These are phyloP conservation scores for Aphelenchoides fujianensis DNA, from an alignment of 1,140 invertebrate genomes.

Conservation along the genomic window DNA sequence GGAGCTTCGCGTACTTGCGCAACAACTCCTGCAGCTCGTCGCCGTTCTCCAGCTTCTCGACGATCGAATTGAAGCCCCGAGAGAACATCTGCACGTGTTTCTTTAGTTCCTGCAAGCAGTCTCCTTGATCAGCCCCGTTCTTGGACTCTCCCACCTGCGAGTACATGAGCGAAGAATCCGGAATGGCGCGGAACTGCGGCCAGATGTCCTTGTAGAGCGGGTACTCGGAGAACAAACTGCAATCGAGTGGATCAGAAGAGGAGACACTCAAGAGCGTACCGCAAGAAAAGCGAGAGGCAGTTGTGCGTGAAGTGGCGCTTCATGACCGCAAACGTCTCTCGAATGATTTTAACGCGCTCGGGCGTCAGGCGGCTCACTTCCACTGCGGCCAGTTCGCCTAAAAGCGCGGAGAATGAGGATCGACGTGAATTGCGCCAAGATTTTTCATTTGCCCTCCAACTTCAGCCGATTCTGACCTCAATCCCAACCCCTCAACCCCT, in stretches of 20 bases:
- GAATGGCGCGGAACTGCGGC: slow-evolving; percentile 47
- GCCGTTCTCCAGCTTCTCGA: slow-evolving; percentile 31
- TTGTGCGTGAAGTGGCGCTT: slow-evolving; percentile 16
- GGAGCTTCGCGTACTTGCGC: slow-evolving; percentile 2
- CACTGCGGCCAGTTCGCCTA: background rate
- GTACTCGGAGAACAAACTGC: slow-evolving; percentile 48
- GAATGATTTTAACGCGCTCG: background rate
- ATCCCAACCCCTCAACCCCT: too few relatives aligned
- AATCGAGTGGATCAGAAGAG: slow-evolving; percentile 14
- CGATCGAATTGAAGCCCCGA: slow-evolving; percentile 41
- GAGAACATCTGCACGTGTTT: slow-evolving; percentile 48
- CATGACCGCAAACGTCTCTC: background rate
- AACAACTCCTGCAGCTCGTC: background rate
- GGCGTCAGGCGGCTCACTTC: slow-evolving; percentile 15
- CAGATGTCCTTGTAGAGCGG: slow-evolving; percentile 54
- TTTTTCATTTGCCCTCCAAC: too few relatives aligned
- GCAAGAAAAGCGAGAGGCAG: slow-evolving; percentile 16
- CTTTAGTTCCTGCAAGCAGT: too few relatives aligned
- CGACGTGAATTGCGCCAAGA: too few relatives aligned
- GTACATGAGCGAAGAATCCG: slow-evolving; percentile 40
- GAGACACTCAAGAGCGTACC: slow-evolving; percentile 16
- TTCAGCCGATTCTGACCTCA: too few relatives aligned
- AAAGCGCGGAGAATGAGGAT: background rate
- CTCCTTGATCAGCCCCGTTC: too few relatives aligned
- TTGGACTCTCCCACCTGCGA: too few relatives aligned